phyloP scores from a whole-genome alignment of 1,140 invertebrate genomes.

The Dreissena rostriformis region DNA sequence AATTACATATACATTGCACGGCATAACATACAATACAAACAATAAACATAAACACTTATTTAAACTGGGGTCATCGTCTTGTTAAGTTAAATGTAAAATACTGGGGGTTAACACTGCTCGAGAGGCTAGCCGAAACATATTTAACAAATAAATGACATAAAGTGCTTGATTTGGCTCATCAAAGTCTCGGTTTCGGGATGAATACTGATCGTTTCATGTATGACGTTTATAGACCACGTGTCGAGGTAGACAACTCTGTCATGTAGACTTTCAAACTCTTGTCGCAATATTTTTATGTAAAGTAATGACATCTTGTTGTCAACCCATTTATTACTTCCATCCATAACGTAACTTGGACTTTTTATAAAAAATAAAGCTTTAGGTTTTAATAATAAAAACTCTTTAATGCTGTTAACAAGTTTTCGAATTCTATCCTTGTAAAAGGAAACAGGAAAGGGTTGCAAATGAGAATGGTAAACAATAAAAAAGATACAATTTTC shows the following conservation, averaged over 20 bases:
- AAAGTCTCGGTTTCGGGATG: conserved; percentile 27
- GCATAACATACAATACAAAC: too few relatives aligned
- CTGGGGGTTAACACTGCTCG: too few relatives aligned
- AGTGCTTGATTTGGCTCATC: conserved; percentile 18
- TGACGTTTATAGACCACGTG: conserved; percentile 18
- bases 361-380: conserved; percentile 21
- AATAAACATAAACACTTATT: too few relatives aligned
- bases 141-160: conserved; percentile 45
- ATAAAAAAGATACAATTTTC: neutral
- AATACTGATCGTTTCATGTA: conserved; percentile 19
- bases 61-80: too few relatives aligned
- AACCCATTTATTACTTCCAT: conserved; percentile 26
- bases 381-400: conserved; percentile 17
- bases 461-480: conserved; percentile 33
- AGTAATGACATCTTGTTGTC: conserved; percentile 15
- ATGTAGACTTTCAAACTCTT: conserved; percentile 20
- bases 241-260: conserved; percentile 36
- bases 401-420: neutral
- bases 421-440: neutral
- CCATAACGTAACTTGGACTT: conserved; percentile 23
- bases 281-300: conserved; percentile 7
- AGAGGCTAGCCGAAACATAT: too few relatives aligned
- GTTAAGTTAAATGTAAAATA: too few relatives aligned
- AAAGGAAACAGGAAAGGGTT: neutral
- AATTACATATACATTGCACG: too few relatives aligned